Evolutionary conservation across 2,113 vertebrate genomes (phyloP).

Genomic region (Chlamydotis undulata): DNA sequence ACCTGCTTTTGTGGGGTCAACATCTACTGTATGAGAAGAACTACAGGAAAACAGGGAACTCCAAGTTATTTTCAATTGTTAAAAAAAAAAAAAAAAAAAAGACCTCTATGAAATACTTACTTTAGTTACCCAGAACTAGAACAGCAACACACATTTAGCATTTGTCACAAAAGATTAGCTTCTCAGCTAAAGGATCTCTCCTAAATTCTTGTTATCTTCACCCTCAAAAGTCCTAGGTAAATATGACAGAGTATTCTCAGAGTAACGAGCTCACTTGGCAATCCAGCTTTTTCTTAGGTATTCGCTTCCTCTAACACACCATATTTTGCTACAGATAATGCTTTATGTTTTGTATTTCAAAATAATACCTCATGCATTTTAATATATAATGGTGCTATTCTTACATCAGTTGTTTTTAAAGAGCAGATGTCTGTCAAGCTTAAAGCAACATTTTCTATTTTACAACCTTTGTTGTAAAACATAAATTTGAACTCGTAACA

Average conservation of each 20-base stretch:
- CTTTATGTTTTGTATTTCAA: neutral
- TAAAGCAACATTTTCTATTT: neutral
- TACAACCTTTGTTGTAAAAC: neutral
- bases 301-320: neutral
- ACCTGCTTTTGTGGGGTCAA: neutral
- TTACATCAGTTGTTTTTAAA: neutral
- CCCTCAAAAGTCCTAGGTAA: neutral
- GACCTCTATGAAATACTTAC: neutral
- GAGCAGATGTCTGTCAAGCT: neutral
- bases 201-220: neutral
- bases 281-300: neutral
- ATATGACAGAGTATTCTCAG: neutral
- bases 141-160: neutral
- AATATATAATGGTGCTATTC: neutral
- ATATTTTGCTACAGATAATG: neutral
- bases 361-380: neutral
- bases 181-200: neutral
- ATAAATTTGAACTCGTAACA: accelerated
- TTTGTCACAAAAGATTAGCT: neutral
- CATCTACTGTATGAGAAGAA: neutral
- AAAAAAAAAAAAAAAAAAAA: too few relatives aligned
- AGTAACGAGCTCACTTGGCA: neutral
- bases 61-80: neutral
- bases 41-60: neutral
- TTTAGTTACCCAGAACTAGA: neutral